Conservation (phyloP, 2,113 vertebrate species). For the Pygoscelis antarcticus region DNA sequence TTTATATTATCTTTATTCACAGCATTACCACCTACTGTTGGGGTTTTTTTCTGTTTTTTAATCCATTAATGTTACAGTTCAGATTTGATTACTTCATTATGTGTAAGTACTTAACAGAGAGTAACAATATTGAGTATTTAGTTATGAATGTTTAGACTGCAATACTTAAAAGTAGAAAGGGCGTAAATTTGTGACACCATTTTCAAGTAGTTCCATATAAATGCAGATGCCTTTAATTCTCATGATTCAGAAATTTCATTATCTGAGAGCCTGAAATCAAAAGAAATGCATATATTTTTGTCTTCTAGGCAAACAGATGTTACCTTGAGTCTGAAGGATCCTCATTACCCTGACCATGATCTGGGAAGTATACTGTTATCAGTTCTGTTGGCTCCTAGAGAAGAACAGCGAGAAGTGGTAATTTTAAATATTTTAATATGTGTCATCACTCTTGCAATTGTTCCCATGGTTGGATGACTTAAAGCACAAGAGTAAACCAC, state of each 20-base stretch:
- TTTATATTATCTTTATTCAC: neutral
- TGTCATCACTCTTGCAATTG: neutral
- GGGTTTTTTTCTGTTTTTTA: neutral
- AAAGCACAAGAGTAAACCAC: neutral
- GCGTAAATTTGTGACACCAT: neutral
- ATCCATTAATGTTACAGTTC: neutral
- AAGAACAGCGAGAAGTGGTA: constrained; percentile 86
- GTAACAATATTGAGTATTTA: neutral
- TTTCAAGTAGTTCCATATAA: neutral
- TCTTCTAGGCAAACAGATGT: constrained; percentile 83
- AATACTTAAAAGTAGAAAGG: neutral
- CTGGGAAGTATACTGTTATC: constrained; percentile 86
- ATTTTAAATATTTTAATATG: constrained; percentile 63
- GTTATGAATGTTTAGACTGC: neutral
- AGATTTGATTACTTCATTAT: neutral
- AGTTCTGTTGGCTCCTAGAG: constrained; percentile 83
- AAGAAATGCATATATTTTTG: neutral
- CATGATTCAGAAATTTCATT: neutral
- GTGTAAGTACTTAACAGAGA: neutral
- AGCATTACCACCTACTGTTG: neutral
- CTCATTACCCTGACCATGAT: constrained; percentile 89
- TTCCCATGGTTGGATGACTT: neutral
- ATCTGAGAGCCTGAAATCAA: neutral
- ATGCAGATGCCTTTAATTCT: neutral
- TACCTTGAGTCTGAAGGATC: constrained; percentile 88